Evolutionary conservation across 2,113 vertebrate species (phyloP).

Genomic region (Macroglossus sobrinus): DNA sequence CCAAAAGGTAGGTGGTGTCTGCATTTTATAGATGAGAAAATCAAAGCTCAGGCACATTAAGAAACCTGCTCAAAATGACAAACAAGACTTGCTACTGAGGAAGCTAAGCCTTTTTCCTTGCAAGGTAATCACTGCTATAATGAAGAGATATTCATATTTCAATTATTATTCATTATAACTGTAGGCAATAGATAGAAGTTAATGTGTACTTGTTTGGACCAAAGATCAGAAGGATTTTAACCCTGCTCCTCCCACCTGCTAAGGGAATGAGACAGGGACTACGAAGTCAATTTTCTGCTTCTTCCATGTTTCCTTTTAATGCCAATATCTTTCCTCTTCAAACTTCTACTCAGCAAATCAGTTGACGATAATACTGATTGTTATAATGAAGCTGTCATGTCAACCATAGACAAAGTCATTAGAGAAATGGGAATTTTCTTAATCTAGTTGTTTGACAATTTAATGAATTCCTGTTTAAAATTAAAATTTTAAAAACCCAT

Average conservation of each 20-base stretch:
- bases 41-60: not conserved
- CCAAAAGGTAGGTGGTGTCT: not conserved
- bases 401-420: not conserved
- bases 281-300: not conserved
- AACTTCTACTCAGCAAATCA: not conserved
- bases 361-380: not conserved
- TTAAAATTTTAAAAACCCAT: not conserved
- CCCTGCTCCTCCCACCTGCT: not conserved
- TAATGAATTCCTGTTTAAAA: slow-evolving; percentile 5
- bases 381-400: not conserved
- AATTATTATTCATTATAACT: not conserved
- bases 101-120: not conserved
- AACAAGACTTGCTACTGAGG: too few relatives aligned
- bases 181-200: not conserved
- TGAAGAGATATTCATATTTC: not conserved
- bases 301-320: not conserved
- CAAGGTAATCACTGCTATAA: not conserved
- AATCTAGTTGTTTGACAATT: not conserved
- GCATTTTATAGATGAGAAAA: not conserved
- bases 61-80: not conserved
- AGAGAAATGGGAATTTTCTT: not conserved
- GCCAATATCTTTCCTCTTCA: not conserved
- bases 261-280: not conserved
- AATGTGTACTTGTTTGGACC: not conserved
- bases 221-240: not conserved